Evolutionary conservation across 2,113 vertebrate species (phyloP).

Genomic region (Acanthisitta chloris): DNA sequence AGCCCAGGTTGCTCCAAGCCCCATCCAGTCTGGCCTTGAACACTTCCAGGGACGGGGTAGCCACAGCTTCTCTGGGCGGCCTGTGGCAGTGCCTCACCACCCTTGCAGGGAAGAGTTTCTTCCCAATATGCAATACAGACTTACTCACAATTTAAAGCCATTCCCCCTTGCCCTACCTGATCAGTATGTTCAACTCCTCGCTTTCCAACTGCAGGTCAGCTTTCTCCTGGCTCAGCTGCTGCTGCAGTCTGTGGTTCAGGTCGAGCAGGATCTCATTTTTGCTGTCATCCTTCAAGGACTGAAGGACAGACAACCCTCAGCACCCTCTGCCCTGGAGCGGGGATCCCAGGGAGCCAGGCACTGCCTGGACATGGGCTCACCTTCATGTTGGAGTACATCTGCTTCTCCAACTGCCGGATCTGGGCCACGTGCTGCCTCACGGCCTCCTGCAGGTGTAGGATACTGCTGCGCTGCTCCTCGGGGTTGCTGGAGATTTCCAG

Average conservation of each 20-base stretch:
- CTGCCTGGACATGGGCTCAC: constrained; percentile 44
- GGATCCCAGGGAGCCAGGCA: neutral
- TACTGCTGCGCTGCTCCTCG: constrained; percentile 96
- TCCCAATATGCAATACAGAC: neutral
- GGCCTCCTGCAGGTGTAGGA: constrained; percentile 92
- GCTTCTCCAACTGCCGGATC: constrained; percentile 93
- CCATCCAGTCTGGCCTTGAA: neutral
- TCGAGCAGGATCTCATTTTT: constrained; percentile 84
- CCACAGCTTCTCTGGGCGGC: neutral
- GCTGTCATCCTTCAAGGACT: constrained; percentile 89
- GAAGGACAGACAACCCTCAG: constrained; percentile 5
- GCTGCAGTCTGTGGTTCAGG: constrained; percentile 87
- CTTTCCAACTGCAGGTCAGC: constrained; percentile 93
- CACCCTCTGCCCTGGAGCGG: neutral
- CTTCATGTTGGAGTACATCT: constrained; percentile 95
- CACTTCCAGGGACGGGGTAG: neutral
- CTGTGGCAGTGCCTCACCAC: neutral
- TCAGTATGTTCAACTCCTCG: constrained; percentile 97
- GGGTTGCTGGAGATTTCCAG: constrained; percentile 98
- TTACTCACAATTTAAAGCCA: neutral
- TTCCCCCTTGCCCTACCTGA: constrained; percentile 76
- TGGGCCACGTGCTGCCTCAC: constrained; percentile 93
- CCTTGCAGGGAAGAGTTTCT: neutral
- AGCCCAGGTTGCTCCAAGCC: neutral
- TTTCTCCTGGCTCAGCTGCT: constrained; percentile 95